Conservation (phyloP, 2,113 vertebrate species). For the Leptocoma aspasia region DNA sequence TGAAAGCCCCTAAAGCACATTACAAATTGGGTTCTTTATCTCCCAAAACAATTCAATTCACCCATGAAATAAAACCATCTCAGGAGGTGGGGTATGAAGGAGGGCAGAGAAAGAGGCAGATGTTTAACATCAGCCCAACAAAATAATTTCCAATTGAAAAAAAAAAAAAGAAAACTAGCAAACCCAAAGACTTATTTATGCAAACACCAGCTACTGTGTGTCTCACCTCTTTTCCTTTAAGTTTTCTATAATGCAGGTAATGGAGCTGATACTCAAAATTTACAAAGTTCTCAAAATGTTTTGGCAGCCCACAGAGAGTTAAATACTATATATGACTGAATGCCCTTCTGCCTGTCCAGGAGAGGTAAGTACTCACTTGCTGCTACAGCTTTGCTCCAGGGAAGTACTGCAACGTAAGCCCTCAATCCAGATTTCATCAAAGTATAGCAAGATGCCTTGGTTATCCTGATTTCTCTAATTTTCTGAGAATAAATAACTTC, state of each 20-base stretch:
- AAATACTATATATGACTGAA: background rate
- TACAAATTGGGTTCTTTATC: slow-evolving; percentile 34
- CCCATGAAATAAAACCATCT: background rate
- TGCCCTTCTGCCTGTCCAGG: background rate
- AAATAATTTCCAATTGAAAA: background rate
- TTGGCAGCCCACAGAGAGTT: background rate
- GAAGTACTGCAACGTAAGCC: background rate
- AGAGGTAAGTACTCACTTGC: background rate
- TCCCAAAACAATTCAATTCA: background rate
- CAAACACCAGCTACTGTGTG: background rate
- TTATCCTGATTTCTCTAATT: background rate
- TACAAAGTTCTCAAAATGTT: background rate
- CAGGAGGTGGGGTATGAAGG: background rate
- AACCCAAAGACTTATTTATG: background rate
- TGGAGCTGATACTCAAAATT: background rate
- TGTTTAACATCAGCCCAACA: background rate
- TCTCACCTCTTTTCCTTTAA: background rate
- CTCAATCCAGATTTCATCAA: background rate
- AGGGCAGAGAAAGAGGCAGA: background rate
- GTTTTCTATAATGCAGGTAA: background rate
- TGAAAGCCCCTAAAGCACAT: slow-evolving; percentile 1
- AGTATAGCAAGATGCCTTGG: background rate
- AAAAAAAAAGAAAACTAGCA: background rate
- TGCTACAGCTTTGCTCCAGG: background rate
- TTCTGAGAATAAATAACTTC: background rate